Base-by-base conservation (phyloP, 2,113 vertebrate species). In the Chloropsis cyanopogon region DNA sequence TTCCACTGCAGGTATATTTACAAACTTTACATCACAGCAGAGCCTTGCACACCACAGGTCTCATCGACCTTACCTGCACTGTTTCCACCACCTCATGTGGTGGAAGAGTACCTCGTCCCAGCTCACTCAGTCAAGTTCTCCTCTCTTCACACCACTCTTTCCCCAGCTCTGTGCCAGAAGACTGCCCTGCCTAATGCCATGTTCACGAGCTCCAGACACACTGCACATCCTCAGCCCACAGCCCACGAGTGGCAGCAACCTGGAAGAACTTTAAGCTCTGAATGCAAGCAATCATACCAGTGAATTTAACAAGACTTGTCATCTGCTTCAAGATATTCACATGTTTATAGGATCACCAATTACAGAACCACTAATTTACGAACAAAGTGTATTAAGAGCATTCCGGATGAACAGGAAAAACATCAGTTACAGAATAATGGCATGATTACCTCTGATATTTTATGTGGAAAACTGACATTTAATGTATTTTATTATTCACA, bases 401-500 rank as follows among this genome's bases (percentile, higher is more conserved):
- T 87, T 63, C 59, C 14, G 10, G 35, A 90, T 59, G 78, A 85
- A 92, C 84, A 85, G 39, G 18, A 79, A 86, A 73, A 89, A 37
- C 15, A 23, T 26, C 86, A 72, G 41, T 31, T 89, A 77, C 24
- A 76, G 93, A 95, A 78, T 70, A 79, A 90, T 46, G 53, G 66
- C 75, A 78, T 1, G 0, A 69, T 88, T 88, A 71, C 29, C 71
- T 83, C 92, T 71, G 59, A 53, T 93, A 95, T 64, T 95, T 90
- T 90, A 81, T 23, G 82, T 86, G 64, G 82, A 92, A 95, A 88
- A 88, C 8, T 88, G 95, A 93, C 93, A 96, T 92, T 94, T 93
- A 95, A 4, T 90, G 93, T 86, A 59, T 95, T 88, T 79, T 93
- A 93, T 95, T 94, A 95, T 96, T 96, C 92, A 94, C 77, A 85